A percentile compares a stretch with the other conserved stretches of the same genome.
phyloP scores from a whole-genome alignment of 2,113 vertebrate species.

The Cyprinodon tularosa region DNA sequence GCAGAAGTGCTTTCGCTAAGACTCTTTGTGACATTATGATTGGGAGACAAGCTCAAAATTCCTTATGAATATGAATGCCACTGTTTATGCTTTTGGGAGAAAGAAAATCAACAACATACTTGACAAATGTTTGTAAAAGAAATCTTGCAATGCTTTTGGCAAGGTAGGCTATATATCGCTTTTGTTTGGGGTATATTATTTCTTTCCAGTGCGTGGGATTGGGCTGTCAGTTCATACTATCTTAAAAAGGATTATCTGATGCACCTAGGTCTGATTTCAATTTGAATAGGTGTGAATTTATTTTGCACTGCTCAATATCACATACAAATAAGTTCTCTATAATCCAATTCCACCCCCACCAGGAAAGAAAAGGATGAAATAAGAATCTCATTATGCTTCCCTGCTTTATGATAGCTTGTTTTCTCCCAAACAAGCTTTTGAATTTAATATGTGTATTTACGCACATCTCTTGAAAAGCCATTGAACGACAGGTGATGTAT shows the following conservation, averaged over 20 bases:
- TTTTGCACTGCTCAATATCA: conserved; percentile 82
- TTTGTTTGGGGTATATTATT: conserved; percentile 74
- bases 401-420: conserved; percentile 76
- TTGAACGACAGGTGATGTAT: conserved; percentile 57
- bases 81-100: conserved; percentile 74
- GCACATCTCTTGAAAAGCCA: conserved; percentile 63
- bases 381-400: conserved; percentile 80
- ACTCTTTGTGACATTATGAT: conserved; percentile 79
- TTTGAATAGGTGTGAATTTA: conserved; percentile 86
- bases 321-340: conserved; percentile 80
- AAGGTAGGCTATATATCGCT: conserved; percentile 65
- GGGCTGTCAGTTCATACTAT: conserved; percentile 80
- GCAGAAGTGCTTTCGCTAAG: conserved; percentile 78
- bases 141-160: conserved; percentile 66
- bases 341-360: conserved; percentile 83
- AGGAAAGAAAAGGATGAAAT: conserved; percentile 72
- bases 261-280: conserved; percentile 85
- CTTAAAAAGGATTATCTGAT: conserved; percentile 84
- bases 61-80: conserved; percentile 82
- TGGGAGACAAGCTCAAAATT: conserved; percentile 74
- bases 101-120: conserved; percentile 73
- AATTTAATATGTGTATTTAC: conserved; percentile 77
- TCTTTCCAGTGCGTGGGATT: conserved; percentile 74
- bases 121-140: conserved; percentile 71
- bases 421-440: conserved; percentile 69